Evolutionary conservation across 2,113 vertebrate genomes (phyloP).

Genomic region (Apus apus): DNA sequence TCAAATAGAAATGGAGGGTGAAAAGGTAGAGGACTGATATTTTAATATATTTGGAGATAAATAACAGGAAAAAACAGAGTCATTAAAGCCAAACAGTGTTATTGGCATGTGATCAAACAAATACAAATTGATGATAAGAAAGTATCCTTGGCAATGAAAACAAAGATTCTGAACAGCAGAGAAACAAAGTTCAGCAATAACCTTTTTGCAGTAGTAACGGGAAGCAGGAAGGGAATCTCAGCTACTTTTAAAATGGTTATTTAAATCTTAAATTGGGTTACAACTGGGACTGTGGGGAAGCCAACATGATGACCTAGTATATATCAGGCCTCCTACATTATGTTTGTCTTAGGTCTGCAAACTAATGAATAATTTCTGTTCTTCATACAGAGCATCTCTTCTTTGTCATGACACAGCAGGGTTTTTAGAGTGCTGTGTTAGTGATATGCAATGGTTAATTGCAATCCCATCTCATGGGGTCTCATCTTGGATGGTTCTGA

Average conservation of each 20-base stretch:
- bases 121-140: neutral
- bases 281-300: neutral
- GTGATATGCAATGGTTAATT: neutral
- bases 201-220: neutral
- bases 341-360: neutral
- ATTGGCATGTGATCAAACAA: neutral
- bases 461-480: neutral
- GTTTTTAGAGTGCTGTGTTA: neutral
- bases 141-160: neutral
- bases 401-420: neutral
- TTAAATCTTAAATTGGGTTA: neutral
- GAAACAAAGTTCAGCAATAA: neutral
- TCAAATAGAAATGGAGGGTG: neutral
- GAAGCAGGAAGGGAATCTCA: neutral
- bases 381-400: neutral
- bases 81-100: neutral
- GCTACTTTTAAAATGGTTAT: neutral
- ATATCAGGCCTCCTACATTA: neutral
- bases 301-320: neutral
- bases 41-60: neutral
- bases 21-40: neutral
- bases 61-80: neutral
- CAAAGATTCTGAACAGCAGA: neutral
- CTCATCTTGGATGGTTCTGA: neutral
- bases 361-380: neutral